Evolutionary conservation across 2,113 vertebrate genomes (phyloP).

Genomic region (Ailuropoda melanoleuca): DNA sequence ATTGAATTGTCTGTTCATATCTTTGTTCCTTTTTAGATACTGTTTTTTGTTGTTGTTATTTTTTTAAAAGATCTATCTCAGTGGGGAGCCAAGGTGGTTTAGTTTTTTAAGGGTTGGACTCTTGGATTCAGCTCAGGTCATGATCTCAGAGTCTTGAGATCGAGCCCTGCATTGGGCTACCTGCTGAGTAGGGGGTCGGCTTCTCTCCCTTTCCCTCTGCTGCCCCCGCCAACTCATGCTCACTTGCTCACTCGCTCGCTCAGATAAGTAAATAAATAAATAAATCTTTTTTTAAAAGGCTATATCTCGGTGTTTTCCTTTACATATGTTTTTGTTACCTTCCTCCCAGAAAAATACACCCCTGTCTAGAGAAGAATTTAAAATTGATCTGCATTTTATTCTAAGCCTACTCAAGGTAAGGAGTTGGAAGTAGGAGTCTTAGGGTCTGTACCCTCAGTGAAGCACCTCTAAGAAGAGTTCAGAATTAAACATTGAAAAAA

Average conservation of each 20-base stretch:
- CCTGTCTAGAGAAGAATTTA: not conserved
- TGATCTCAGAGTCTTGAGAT: not conserved
- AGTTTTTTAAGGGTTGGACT: not conserved
- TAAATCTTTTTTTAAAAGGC: not conserved
- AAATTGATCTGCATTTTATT: not conserved
- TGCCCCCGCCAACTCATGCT: not conserved
- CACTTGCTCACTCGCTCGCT: not conserved
- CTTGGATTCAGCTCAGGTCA: not conserved
- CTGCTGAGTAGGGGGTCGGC: not conserved
- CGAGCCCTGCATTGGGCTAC: not conserved
- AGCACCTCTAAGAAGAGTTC: not conserved
- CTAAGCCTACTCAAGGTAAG: not conserved
- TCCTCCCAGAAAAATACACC: not conserved
- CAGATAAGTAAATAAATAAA: not conserved
- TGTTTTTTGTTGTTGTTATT: not conserved
- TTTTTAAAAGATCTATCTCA: not conserved
- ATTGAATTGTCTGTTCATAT: not conserved
- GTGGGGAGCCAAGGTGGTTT: not conserved
- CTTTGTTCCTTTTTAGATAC: not conserved
- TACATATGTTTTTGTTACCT: not conserved
- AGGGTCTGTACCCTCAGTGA: not conserved
- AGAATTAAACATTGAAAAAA: not conserved
- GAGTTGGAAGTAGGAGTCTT: not conserved
- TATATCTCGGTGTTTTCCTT: not conserved
- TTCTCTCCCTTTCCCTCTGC: too few relatives aligned